Evolutionary conservation across 2,888 invertebrate species (phyloP).

Genomic region (Muscina levida): DNA sequence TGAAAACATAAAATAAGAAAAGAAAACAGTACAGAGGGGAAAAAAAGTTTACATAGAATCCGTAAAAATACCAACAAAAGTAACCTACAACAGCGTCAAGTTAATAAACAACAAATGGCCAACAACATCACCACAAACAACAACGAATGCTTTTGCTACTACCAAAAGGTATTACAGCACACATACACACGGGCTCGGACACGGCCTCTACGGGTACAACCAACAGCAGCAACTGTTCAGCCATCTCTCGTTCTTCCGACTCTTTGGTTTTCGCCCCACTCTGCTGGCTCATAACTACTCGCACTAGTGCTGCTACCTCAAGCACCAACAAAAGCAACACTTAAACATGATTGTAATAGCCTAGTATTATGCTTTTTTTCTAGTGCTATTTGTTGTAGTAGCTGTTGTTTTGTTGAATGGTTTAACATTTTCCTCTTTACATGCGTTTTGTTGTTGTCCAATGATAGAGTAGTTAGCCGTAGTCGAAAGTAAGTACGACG

Average conservation of each 20-base stretch:
- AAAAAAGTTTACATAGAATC: constrained; percentile 49
- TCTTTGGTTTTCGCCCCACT: no score
- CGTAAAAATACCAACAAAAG: constrained; percentile 59
- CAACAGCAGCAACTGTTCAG: not conserved
- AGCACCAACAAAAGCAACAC: constrained; percentile 5
- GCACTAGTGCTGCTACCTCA: not conserved
- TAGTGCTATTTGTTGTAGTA: no score
- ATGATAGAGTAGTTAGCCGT: not conserved
- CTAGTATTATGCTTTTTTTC: constrained; percentile 11
- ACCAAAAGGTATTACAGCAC: constrained; percentile 10
- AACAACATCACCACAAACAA: constrained; percentile 4
- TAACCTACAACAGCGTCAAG: constrained; percentile 31
- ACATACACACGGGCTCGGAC: no score
- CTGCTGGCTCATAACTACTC: no score
- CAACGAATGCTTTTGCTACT: not conserved
- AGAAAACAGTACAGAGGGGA: constrained; percentile 12
- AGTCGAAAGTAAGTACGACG: no score
- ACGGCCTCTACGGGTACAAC: not conserved
- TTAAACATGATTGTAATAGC: constrained; percentile 26
- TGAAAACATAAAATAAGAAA: constrained; percentile 17
- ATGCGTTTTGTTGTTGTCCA: constrained; percentile 18
- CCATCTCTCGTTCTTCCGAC: no score
- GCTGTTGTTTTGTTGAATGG: constrained; percentile 16
- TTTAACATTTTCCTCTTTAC: constrained; percentile 33
- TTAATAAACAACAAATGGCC: constrained; percentile 34